phyloP scores from a whole-genome alignment of 1,140 invertebrate genomes.

The Drosophila neocordata region DNA sequence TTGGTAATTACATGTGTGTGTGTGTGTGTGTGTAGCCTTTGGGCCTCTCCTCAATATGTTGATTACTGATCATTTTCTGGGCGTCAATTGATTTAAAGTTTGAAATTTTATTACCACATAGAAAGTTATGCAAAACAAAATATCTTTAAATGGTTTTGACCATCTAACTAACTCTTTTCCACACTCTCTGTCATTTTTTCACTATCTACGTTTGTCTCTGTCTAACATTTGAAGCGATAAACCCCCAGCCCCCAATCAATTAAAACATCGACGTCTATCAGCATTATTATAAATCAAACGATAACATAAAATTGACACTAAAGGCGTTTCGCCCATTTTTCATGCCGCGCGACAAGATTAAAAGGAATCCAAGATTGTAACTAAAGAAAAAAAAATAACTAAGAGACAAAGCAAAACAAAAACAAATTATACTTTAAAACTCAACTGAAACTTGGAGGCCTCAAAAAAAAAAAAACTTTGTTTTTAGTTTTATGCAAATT shows the following conservation, averaged over 20 bases:
- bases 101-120: not conserved
- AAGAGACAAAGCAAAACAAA: slow-evolving; percentile 15
- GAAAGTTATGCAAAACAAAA: slow-evolving; percentile 20
- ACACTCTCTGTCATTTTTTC: not conserved
- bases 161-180: too few relatives aligned
- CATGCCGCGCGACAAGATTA: slow-evolving; percentile 41
- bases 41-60: slow-evolving; percentile 3
- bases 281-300: slow-evolving; percentile 81
- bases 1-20: slow-evolving; percentile 31
- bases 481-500: slow-evolving; percentile 72
- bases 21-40: not conserved
- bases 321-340: slow-evolving; percentile 80
- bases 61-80: slow-evolving; percentile 9
- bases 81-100: slow-evolving; percentile 5
- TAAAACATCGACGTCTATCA: slow-evolving; percentile 80
- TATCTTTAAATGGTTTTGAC: not conserved
- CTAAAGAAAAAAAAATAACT: slow-evolving; percentile 22
- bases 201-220: not conserved
- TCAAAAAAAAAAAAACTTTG: slow-evolving; percentile 35
- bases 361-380: slow-evolving; percentile 23
- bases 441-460: slow-evolving; percentile 17
- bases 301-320: slow-evolving; percentile 81
- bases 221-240: slow-evolving; percentile 17
- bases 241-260: slow-evolving; percentile 63
- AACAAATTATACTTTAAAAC: slow-evolving; percentile 20